phyloP scores from a whole-genome alignment of 2,113 vertebrate genomes.

The Podarcis muralis region DNA sequence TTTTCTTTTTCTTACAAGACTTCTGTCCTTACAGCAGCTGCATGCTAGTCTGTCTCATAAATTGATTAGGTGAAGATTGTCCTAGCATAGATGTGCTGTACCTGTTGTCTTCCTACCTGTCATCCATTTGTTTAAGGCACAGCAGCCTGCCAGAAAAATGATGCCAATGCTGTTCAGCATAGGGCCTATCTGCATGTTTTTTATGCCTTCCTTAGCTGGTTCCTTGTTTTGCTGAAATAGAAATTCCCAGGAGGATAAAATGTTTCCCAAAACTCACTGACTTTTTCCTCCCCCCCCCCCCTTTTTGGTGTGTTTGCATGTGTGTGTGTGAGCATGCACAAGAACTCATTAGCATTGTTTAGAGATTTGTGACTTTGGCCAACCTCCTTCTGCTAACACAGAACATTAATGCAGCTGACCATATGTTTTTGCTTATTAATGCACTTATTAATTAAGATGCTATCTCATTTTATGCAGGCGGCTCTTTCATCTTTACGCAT shows the following conservation, averaged over 20 bases:
- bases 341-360: conserved; percentile 50
- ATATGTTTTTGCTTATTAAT: conserved; percentile 69
- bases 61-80: neutral
- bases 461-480: conserved; percentile 59
- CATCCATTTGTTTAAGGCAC: neutral
- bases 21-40: neutral
- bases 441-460: conserved; percentile 71
- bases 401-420: conserved; percentile 61
- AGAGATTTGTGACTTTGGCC: conserved; percentile 57
- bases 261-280: conserved; percentile 20
- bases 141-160: neutral
- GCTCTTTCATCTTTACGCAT: conserved; percentile 54
- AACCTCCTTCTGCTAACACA: conserved; percentile 53
- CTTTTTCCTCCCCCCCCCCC: neutral
- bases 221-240: conserved; percentile 35
- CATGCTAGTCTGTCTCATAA: neutral
- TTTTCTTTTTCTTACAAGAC: neutral
- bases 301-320: neutral
- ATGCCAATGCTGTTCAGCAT: neutral
- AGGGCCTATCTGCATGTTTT: neutral
- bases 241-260: neutral
- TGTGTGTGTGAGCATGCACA: neutral
- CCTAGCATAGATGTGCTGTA: neutral
- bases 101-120: neutral
- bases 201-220: neutral